Evolutionary conservation across 1,140 invertebrate species (phyloP).

Genomic region (Neuroterus valhalla): DNA sequence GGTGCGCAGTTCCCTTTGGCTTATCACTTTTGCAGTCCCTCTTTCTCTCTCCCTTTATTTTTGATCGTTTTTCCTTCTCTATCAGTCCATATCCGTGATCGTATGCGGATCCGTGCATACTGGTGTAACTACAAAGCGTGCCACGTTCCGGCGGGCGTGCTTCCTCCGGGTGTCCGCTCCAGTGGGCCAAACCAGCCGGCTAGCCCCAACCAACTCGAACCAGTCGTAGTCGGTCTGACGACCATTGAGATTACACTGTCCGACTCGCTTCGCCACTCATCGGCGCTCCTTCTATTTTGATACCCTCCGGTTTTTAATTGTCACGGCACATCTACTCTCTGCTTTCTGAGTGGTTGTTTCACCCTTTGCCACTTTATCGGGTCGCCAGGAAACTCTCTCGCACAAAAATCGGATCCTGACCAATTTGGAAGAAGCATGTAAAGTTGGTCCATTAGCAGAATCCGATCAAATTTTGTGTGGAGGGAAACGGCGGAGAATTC

Average conservation of each 20-base stretch:
- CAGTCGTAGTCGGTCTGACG: constrained; percentile 56
- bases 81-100: constrained; percentile 49
- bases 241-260: constrained; percentile 67
- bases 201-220: constrained; percentile 64
- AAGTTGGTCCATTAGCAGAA: too few relatives aligned
- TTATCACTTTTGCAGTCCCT: constrained; percentile 44
- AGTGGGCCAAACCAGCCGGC: constrained; percentile 74
- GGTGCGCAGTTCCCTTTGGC: constrained; percentile 73
- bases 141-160: constrained; percentile 73
- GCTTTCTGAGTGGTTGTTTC: neutral
- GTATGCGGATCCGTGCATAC: constrained; percentile 48
- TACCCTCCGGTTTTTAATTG: constrained; percentile 61
- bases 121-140: constrained; percentile 71
- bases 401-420: too few relatives aligned
- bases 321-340: constrained; percentile 49
- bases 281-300: constrained; percentile 52
- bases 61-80: constrained; percentile 43
- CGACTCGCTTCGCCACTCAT: constrained; percentile 57
- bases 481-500: too few relatives aligned
- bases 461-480: too few relatives aligned
- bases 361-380: constrained; percentile 35
- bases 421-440: too few relatives aligned
- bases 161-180: constrained; percentile 76
- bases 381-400: neutral
- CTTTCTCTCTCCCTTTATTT: constrained; percentile 52